Conservation (phyloP, 2,113 vertebrate species). For the Crotalus viridis region DNA sequence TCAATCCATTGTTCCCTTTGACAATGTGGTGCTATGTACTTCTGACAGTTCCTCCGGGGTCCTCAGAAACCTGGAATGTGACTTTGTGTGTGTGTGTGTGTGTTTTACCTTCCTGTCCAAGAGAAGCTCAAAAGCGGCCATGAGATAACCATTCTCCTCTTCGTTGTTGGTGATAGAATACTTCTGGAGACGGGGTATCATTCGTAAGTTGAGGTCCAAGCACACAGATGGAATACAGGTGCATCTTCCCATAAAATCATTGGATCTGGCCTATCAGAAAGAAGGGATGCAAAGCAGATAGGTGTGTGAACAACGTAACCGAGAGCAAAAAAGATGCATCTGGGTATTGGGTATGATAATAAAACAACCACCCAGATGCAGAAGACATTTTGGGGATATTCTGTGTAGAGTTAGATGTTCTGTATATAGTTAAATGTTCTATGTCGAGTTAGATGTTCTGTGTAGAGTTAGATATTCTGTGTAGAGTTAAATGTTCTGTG, state of each 20-base stretch:
- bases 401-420: neutral
- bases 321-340: neutral
- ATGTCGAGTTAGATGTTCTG: neutral
- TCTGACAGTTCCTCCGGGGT: neutral
- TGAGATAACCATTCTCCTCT: slow-evolving; percentile 52
- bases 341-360: neutral
- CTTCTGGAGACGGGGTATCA: slow-evolving; percentile 51
- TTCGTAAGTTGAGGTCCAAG: slow-evolving; percentile 40
- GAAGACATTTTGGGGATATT: neutral
- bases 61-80: accelerated
- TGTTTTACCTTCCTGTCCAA: slow-evolving; percentile 59
- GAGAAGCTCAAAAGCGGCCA: slow-evolving; percentile 72
- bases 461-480: neutral
- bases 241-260: slow-evolving; percentile 63
- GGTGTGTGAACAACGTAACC: neutral
- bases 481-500: neutral
- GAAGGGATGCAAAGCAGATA: neutral
- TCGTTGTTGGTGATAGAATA: slow-evolving; percentile 8
- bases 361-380: neutral
- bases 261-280: slow-evolving; percentile 48
- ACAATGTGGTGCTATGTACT: too few species aligned
- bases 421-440: neutral
- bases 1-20: neutral
- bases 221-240: slow-evolving; percentile 59
- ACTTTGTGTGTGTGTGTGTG: neutral